Evolutionary conservation across 53 echinoderm and acorn worm genomes (phyloP).

Genomic region (Pentamera pediparva): DNA sequence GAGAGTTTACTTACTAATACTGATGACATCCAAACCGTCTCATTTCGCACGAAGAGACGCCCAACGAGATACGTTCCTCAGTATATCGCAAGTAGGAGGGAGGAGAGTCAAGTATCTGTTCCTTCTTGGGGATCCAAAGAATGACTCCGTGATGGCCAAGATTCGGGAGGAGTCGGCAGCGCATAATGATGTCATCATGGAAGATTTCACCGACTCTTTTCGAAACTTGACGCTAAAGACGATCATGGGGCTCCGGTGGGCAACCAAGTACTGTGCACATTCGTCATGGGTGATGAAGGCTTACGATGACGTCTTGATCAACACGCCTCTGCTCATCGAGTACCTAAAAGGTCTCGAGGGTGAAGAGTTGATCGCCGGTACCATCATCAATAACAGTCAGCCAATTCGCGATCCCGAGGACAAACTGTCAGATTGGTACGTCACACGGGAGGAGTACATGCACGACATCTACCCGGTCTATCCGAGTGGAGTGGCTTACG

Average conservation of each 20-base stretch:
- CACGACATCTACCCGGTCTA: background rate
- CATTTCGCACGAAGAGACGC: background rate
- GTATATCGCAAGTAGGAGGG: background rate
- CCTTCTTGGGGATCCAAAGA: background rate
- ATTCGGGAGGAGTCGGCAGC: background rate
- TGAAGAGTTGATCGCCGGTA: background rate
- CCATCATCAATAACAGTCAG: background rate
- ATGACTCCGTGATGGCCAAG: background rate
- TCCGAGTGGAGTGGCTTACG: background rate
- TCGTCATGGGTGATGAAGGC: background rate
- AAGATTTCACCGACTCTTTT: background rate
- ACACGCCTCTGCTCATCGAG: background rate
- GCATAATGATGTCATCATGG: background rate
- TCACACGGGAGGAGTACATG: background rate
- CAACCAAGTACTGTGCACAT: background rate
- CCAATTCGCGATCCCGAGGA: background rate
- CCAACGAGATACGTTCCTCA: background rate
- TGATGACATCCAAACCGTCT: background rate
- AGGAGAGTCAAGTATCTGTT: background rate
- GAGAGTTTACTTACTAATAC: background rate
- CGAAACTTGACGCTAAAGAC: background rate
- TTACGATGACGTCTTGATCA: background rate
- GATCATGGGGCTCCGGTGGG: background rate
- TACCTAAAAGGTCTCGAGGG: background rate
- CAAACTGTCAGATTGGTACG: background rate